Evolutionary conservation across 2,888 invertebrate species (phyloP), one percentile per base, ranked within the genome.

Genomic region (Belgica antarctica): DNA sequence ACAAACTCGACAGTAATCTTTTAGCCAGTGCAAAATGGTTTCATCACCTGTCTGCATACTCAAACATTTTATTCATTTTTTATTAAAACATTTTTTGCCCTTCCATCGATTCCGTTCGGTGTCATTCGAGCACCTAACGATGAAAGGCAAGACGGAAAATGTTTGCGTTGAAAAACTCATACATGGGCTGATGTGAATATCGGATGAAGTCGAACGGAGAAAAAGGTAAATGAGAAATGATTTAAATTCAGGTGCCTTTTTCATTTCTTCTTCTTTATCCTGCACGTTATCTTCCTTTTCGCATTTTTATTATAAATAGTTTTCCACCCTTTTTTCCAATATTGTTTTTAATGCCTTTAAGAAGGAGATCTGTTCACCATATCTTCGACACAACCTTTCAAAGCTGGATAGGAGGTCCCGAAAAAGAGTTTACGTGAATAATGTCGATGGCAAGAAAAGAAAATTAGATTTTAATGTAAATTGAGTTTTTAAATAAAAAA

Each of bases 391-490:
- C 12, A 59, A 27, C 59, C 59, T 27, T 59, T 59, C 27, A 22
- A 17, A 46, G 46, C 12, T 10, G 19, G 22, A 52, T 22, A 59
- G 59, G 59, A 59, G 59, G 59, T 59, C 25, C 15, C 12, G 12
- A n/a, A 46, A n/a, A 25, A 65, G 46, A 65, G 47, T 65, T 65
- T 46, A 65, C 47, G 36, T 65, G 65, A 65, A 65, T 65, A 65
- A 65, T 65, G 46, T 22, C 19, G 47, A 19, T 27, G 25, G 25
- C 1, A 63, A 24, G 8, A 65, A 65, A 27, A 19, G 25, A 46
- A 65, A 65, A 65, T 65, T 65, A 65, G 65, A 65, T 65, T 65
- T 65, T 65, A 65, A 65, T 65, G 65, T 28, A 65, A 65, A 65
- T 65, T 41, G 46, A 27, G 46, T 27, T 27, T 22, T 17, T 47